Conservation (phyloP, 53 echinoderm and acorn worm species). For the Paelopatides confundens region DNA sequence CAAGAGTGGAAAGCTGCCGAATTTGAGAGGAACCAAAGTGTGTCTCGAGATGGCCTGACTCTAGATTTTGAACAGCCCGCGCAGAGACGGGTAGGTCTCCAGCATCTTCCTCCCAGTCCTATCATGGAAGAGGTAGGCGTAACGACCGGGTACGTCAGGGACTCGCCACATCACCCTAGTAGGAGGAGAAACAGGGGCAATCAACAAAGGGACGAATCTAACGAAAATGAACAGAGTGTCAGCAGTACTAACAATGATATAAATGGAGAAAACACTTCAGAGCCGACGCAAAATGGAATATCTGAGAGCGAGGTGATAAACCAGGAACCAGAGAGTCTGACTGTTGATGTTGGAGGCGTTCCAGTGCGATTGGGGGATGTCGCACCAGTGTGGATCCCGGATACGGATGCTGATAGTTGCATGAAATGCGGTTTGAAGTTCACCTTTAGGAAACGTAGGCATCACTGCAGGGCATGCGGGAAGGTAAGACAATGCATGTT, state of each 20-base stretch:
- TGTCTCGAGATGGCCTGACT: conserved; percentile 70
- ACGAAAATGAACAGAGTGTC: background rate
- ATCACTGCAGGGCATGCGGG: conserved; percentile 98
- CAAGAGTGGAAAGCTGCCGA: conserved; percentile 66
- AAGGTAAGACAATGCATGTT: conserved; percentile 68
- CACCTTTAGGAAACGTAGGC: conserved; percentile 95
- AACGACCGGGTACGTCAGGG: conserved; percentile 32
- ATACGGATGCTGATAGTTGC: conserved; percentile 81
- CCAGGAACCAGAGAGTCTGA: conserved; percentile 10
- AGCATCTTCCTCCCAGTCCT: conserved; percentile 76
- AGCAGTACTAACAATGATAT: conserved; percentile 14
- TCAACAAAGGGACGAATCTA: background rate
- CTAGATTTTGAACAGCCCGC: conserved; percentile 77
- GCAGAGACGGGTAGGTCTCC: conserved; percentile 59
- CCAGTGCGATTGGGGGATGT: conserved; percentile 78
- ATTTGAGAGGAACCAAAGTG: conserved; percentile 44
- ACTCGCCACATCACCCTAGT: background rate
- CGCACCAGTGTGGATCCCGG: conserved; percentile 96
- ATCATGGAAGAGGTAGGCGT: conserved; percentile 66
- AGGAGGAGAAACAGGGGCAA: conserved; percentile 15
- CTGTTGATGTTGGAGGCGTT: conserved; percentile 43
- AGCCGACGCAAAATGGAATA: conserved; percentile 24
- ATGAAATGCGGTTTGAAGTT: conserved; percentile 91
- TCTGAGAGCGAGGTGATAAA: conserved; percentile 21
- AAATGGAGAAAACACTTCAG: background rate